Base-by-base conservation (phyloP, 2,113 vertebrate genomes). In the Phalacrocorax pelagicus region DNA sequence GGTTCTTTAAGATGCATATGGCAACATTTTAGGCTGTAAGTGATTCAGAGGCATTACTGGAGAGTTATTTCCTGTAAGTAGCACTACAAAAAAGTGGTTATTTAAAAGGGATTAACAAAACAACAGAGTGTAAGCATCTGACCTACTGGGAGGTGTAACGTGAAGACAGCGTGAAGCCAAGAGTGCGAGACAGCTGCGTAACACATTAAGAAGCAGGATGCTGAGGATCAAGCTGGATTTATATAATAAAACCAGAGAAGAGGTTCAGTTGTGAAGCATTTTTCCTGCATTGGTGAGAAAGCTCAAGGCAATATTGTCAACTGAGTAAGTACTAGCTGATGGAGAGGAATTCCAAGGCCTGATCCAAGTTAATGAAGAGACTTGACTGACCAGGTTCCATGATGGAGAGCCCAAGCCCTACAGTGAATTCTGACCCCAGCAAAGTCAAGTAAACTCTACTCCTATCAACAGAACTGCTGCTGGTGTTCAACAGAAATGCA, bases 71-170 rank as follows among this genome's bases (percentile, higher is more conserved):
- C 65, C 73, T 79, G 26, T 44, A 91, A 84, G 73, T 15, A 74
- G 47, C 23, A 49, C 62, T 81, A 73, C 32, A 15, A 73, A 96
- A 84, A 71, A 71, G 75, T 74, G 36, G 23, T 54, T 86, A 67
- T 74, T 93, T 89, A 61, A 92, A 95, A 89, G 14, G 3, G 20
- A 91, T 87, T 89, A 91, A 92, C 38, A 88, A 92, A 95, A 67
- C 27, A 86, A 71, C 19, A 62, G 24, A 61, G 40, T 49, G 51
- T 70, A 91, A 90, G 63, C 9, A 1, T 47, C n/a, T 91, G 73
- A 86, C 61, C 66, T 89, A 9, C 27, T 40, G 54, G 62, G 78
- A 92, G 57, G 70, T 85, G n/a, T 59, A 90, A 59, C 26, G 46
- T 36, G 81, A 86, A 85, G 72, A 44, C 42, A 75, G 87, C 54